Evolutionary conservation across 2,113 vertebrate genomes (phyloP).

Genomic region (Mobula birostris): DNA sequence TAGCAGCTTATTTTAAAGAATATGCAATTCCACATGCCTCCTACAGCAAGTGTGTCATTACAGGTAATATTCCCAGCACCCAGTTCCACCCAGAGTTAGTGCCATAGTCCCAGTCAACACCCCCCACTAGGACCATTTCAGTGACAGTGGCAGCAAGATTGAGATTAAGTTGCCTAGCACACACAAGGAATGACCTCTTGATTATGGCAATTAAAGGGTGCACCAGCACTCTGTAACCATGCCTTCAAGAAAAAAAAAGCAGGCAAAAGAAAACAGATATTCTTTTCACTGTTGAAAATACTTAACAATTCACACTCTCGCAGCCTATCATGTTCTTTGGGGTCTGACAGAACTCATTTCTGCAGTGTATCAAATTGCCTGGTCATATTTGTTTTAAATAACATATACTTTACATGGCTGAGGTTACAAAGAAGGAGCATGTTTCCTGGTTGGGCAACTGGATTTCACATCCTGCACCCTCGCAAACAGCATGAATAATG

Average conservation of each 20-base stretch:
- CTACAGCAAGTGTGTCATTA: too few relatives aligned
- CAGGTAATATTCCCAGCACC: too few relatives aligned
- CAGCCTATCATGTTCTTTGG: neutral
- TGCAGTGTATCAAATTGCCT: neutral
- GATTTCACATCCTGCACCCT: neutral
- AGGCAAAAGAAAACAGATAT: neutral
- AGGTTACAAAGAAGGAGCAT: slow-evolving; percentile 19
- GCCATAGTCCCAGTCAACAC: too few relatives aligned
- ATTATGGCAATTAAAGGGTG: neutral
- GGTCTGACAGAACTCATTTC: neutral
- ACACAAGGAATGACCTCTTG: neutral
- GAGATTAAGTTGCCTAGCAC: neutral
- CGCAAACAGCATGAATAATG: slow-evolving; percentile 8
- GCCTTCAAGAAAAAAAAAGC: neutral
- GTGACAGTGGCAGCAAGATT: neutral
- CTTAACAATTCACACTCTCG: neutral
- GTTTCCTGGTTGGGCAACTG: neutral
- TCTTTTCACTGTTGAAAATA: neutral
- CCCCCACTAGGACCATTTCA: too few relatives aligned
- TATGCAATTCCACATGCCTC: too few relatives aligned
- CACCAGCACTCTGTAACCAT: neutral
- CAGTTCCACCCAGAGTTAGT: too few relatives aligned
- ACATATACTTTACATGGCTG: neutral
- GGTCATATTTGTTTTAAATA: slow-evolving; percentile 5
- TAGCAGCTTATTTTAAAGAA: too few relatives aligned